Evolutionary conservation across 2,113 vertebrate genomes (phyloP).

Genomic region (Xerus inauris): DNA sequence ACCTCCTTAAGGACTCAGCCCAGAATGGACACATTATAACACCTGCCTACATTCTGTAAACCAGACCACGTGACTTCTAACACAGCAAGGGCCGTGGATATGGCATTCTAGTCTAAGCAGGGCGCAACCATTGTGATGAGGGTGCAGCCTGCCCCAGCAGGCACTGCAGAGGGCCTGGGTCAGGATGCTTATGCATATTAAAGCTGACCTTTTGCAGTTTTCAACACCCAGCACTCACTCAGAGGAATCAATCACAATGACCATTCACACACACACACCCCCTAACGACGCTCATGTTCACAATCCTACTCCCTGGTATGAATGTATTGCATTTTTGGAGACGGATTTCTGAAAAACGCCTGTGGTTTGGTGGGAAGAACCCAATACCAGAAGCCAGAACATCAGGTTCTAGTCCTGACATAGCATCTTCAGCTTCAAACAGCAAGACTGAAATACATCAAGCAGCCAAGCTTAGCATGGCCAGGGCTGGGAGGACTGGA

Average conservation of each 20-base stretch:
- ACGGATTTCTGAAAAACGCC: neutral
- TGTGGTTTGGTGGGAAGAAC: neutral
- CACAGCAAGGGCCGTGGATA: neutral
- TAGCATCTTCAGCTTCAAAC: neutral
- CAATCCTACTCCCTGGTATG: neutral
- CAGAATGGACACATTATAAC: neutral
- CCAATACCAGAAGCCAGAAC: neutral
- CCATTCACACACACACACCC: neutral
- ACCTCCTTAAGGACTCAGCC: neutral
- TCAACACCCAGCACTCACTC: neutral
- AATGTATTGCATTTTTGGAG: neutral
- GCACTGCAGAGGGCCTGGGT: neutral
- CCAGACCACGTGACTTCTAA: neutral
- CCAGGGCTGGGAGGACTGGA: neutral
- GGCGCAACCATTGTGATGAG: neutral
- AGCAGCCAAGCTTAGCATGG: neutral
- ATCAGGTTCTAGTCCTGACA: neutral
- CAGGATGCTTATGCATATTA: neutral
- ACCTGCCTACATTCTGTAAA: neutral
- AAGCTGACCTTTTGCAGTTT: neutral
- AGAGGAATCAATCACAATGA: neutral
- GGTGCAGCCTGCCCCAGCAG: neutral
- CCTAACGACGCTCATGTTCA: neutral
- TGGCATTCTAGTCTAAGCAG: neutral
- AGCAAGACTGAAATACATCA: neutral